Conservation (phyloP, 2,113 vertebrate species). For the Merops nubicus region DNA sequence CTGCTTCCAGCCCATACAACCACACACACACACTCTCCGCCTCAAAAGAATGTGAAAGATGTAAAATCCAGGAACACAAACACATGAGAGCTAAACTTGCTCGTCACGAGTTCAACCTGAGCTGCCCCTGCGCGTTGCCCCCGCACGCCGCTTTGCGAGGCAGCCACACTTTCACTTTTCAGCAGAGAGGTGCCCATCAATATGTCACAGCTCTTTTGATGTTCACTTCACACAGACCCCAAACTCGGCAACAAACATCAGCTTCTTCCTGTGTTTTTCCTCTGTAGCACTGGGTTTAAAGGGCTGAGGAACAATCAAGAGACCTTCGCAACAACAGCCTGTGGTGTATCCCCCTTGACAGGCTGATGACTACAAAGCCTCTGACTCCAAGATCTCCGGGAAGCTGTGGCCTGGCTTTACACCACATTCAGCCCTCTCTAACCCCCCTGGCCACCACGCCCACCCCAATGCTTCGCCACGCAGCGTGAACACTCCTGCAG, state of each 20-base stretch:
- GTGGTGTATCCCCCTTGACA: background rate
- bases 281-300: background rate
- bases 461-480: background rate
- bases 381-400: background rate
- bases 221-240: background rate
- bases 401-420: background rate
- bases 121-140: background rate
- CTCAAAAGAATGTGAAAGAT: conserved; percentile 26
- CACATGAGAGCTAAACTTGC: background rate
- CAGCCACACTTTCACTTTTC: rapidly evolving
- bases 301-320: background rate
- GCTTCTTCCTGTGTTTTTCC: background rate
- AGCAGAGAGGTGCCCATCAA: background rate
- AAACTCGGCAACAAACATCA: background rate
- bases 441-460: background rate
- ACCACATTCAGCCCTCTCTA: background rate
- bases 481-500: background rate
- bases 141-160: rapidly evolving
- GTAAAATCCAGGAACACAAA: conserved; percentile 24
- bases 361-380: background rate
- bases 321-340: background rate
- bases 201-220: background rate
- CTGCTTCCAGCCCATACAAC: conserved; percentile 7
- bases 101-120: conserved; percentile 4
- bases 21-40: background rate